phyloP scores from a whole-genome alignment of 2,113 vertebrate species.

The Isurus oxyrinchus region DNA sequence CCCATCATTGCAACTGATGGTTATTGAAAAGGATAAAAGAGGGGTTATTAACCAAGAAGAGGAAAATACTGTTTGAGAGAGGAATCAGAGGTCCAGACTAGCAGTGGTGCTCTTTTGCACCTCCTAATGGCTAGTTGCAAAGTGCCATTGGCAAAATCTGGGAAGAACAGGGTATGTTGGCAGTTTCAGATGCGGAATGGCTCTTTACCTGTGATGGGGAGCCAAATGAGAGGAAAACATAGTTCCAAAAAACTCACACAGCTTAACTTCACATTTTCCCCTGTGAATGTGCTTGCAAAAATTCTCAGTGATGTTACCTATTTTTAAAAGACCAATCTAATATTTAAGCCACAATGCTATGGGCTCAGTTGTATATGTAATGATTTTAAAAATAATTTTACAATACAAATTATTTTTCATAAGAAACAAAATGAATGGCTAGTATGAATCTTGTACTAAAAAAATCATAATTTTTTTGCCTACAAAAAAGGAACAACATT shows the following conservation, averaged over 20 bases:
- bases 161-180: not conserved
- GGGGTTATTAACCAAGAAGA: not conserved
- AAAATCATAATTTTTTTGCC: not conserved
- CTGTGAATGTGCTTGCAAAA: not conserved
- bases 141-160: not conserved
- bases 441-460: not conserved
- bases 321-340: not conserved
- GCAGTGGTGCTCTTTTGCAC: not conserved
- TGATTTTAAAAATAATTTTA: not conserved
- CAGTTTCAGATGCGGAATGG: not conserved
- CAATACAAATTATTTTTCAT: not conserved
- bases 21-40: not conserved
- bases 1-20: not conserved
- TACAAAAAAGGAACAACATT: constrained; percentile 59
- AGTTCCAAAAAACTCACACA: not conserved
- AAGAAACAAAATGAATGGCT: not conserved
- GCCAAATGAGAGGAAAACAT: not conserved
- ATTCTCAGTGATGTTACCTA: not conserved
- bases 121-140: not conserved
- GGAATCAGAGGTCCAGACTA: not conserved
- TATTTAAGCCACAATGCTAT: not conserved
- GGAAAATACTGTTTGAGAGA: constrained; percentile 6
- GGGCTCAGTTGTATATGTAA: not conserved
- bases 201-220: not conserved
- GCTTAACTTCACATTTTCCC: not conserved